Percentiles rank a stretch among this genome's conserved stretches.
phyloP scores from a whole-genome alignment of 2,888 invertebrate genomes.

The Hesperia comma region DNA sequence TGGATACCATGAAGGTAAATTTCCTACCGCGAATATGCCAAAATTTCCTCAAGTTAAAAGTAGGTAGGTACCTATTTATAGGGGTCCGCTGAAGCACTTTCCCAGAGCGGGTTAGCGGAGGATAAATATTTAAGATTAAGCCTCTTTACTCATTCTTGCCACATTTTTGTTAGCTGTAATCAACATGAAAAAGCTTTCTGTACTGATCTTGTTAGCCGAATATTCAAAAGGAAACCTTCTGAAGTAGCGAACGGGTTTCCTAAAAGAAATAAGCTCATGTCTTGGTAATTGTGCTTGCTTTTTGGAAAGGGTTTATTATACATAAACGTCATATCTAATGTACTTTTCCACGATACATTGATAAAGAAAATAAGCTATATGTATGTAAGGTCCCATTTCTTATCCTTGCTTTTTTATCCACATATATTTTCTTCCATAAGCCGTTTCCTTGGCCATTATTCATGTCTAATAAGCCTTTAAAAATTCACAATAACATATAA shows the following conservation, averaged over 20 bases:
- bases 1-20: too few species aligned
- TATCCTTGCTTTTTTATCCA: too few species aligned
- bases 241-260: slow-evolving; percentile 13
- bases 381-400: too few species aligned
- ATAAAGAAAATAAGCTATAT: too few species aligned
- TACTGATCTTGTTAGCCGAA: slow-evolving; percentile 41
- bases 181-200: slow-evolving; percentile 60
- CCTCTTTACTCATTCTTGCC: slow-evolving; percentile 55
- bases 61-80: not conserved
- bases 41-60: not conserved
- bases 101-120: slow-evolving; percentile 40
- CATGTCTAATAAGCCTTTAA: too few species aligned
- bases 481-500: too few species aligned
- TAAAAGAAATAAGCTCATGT: slow-evolving; percentile 26
- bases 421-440: too few species aligned
- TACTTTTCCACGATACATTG: too few species aligned
- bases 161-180: slow-evolving; percentile 54
- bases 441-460: too few species aligned
- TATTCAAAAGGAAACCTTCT: slow-evolving; percentile 42
- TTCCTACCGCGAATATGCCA: not conserved
- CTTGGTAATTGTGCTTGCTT: slow-evolving; percentile 11
- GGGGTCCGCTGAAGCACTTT: slow-evolving; percentile 17
- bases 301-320: slow-evolving; percentile 9
- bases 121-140: slow-evolving; percentile 49
- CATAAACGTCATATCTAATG: not conserved